Evolutionary conservation across 2,113 vertebrate species (phyloP), one percentile per base, ranked within the genome.

Genomic region (Enhydra lutris): DNA sequence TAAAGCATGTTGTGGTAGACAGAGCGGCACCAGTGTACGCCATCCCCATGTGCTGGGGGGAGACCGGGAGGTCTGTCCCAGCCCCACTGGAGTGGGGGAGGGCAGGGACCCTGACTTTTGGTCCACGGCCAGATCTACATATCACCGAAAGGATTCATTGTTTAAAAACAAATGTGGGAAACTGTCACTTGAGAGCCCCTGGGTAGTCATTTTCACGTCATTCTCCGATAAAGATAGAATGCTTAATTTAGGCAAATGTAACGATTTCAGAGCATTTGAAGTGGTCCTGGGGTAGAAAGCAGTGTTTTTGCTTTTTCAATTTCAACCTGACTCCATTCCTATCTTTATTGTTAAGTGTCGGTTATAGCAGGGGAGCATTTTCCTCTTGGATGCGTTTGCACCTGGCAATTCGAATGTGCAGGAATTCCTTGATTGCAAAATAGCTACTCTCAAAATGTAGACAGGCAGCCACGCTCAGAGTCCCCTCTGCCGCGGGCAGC

Each of bases 401-500:
- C 73, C 95, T 95, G 94, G 76, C 36, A 39, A 11, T 52, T 45
- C 55, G 73, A 79, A 47, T 36, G 39, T 24, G 59, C 50, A 65
- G 86, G 89, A 39, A 74, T 63, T 78, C 93, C 73, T 94, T 78
- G 82, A 50, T 20, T 88, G 91, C 65, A 42, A 29, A 96, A 29
- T 10, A 65, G 39, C 45, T 65, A 0, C 95, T 93, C 71, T 76
- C 45, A 3, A 10, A 63, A 45, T 4, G 39, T 29, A 78, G 78
- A 3, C 65, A 17, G 86, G 31, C 80, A 24, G 74, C 21, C 31
- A 0, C 1, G 3, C 55, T 65, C 45, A n/a, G 71, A 85, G 26
- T 81, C 92, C 81, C 87, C 93, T 59, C 0, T 11, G 92, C 83
- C 36, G 0, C 1, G 0, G 50, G 95, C 83, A 83, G 95, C 6